Base-by-base conservation (phyloP, 2,113 vertebrate genomes). In the Mixornis gularis region DNA sequence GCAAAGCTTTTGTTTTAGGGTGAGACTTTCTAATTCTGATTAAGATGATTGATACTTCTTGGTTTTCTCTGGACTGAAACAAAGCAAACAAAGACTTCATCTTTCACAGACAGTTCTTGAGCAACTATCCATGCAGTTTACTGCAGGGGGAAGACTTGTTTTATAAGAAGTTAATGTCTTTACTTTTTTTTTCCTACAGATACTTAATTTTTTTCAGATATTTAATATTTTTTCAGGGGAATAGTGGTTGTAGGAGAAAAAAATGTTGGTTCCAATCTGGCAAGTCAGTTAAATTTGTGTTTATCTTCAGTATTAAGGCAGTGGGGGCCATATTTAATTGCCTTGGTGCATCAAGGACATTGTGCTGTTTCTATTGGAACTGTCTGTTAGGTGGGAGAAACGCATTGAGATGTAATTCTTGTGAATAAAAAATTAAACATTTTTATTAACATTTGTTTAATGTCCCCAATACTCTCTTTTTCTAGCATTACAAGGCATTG, bases 401-500 rank as follows among this genome's bases (percentile, higher is more conserved):
- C 13, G 53, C 1, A 3, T 7, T 41, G 56, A 64, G 17, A 34
- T 52, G 6, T 56, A 46, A 32, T 49, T 86, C 12, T 58, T 92
- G 14, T 60, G 73, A 60, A 56, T 60, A 60, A 68, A 78, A 70
- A 79, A 56, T 13, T 38, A 38, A 79, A 49, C 6, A 2, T 41
- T 69, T 84, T 73, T 18, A 66, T 64, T 41, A 60, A 73, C 29
- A 4, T 21, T 79, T 30, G 4, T n/a, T 77, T 85, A 12, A 51
- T 71, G 80, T 51, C 38, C 13, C 25, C 4, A 48, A 71, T 60
- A 17, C 80, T 84, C 3, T 87, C 2, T 90, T 94, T 77, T 96
- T 95, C 87, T 93, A 99, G 99, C 97, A 98, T 91, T 99, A 99
- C 93, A 99, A 98, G 92, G 96, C 98, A 84, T 96, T 99, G 63